Conservation (phyloP, 2,888 invertebrate species). For the Zygaena filipendulae region DNA sequence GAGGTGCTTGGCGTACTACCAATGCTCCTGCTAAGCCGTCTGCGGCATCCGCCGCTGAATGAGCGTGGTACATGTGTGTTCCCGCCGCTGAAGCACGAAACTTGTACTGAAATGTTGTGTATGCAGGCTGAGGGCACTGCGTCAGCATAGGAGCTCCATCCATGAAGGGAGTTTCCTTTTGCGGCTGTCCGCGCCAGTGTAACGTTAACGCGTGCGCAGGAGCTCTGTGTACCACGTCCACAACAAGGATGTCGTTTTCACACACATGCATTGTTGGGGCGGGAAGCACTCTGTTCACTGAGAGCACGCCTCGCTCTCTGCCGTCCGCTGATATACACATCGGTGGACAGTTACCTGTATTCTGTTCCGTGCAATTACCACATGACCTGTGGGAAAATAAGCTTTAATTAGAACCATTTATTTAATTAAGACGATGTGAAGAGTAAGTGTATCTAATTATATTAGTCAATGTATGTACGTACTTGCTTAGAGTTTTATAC, state of each 20-base stretch:
- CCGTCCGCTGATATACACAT: constrained; percentile 76
- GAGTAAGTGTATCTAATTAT: background rate
- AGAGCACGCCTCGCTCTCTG: constrained; percentile 70
- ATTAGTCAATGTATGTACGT: too few relatives aligned
- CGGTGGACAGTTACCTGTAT: constrained; percentile 66
- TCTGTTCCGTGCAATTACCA: constrained; percentile 72
- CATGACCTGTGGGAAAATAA: constrained; percentile 64
- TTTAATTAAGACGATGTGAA: too few relatives aligned
- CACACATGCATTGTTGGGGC: constrained; percentile 74
- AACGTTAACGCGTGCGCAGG: constrained; percentile 77
- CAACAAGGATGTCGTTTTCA: constrained; percentile 79
- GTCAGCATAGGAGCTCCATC: constrained; percentile 83
- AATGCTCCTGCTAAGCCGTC: constrained; percentile 79
- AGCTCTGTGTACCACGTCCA: constrained; percentile 79
- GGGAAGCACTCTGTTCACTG: constrained; percentile 75
- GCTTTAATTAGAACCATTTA: too few relatives aligned
- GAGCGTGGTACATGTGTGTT: constrained; percentile 81
- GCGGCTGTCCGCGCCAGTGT: constrained; percentile 85
- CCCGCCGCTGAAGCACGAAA: constrained; percentile 78
- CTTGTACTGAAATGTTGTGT: constrained; percentile 80
- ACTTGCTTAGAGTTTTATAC: constrained; percentile 77
- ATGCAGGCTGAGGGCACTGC: constrained; percentile 80
- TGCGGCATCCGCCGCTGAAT: constrained; percentile 74
- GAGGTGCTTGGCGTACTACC: constrained; percentile 74
- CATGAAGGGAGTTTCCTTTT: constrained; percentile 77